phyloP scores from a whole-genome alignment of 2,888 invertebrate genomes.

The Spisula subtruncata region DNA sequence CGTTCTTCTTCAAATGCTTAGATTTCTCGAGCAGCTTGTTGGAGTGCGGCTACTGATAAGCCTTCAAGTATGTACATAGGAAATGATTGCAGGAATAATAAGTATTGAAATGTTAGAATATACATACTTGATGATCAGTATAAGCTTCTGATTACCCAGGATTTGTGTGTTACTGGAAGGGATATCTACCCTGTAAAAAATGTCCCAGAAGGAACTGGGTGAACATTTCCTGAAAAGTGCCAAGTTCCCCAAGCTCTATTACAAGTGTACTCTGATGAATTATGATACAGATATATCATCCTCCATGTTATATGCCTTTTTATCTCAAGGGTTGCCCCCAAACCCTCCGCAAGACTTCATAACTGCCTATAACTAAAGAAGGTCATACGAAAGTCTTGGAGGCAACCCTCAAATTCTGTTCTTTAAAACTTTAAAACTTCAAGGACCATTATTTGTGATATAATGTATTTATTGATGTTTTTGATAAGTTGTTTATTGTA shows the following conservation, averaged over 20 bases:
- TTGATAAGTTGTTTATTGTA: no score
- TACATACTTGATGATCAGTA: slow-evolving; percentile 22
- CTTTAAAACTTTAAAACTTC: no score
- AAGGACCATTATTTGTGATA: no score
- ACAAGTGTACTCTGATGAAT: neutral
- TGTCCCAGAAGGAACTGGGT: neutral
- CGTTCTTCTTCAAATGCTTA: slow-evolving; percentile 42
- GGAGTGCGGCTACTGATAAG: slow-evolving; percentile 46
- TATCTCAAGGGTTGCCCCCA: no score
- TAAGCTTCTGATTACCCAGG: slow-evolving; percentile 7
- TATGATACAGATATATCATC: neutral
- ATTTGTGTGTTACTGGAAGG: neutral
- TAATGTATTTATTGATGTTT: no score
- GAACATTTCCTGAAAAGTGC: neutral
- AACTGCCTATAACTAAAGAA: no score
- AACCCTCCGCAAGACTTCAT: no score
- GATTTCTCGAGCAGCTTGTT: slow-evolving; percentile 12
- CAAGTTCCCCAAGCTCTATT: no score
- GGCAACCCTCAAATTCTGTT: no score
- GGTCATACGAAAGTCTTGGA: no score
- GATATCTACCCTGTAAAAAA: slow-evolving; percentile 3
- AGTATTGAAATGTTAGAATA: slow-evolving; percentile 38
- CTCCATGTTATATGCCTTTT: neutral
- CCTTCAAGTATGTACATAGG: slow-evolving; percentile 45
- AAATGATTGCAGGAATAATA: slow-evolving; percentile 36